Base-by-base conservation (phyloP, 1,140 invertebrate genomes). In the Drosophila arawakana region DNA sequence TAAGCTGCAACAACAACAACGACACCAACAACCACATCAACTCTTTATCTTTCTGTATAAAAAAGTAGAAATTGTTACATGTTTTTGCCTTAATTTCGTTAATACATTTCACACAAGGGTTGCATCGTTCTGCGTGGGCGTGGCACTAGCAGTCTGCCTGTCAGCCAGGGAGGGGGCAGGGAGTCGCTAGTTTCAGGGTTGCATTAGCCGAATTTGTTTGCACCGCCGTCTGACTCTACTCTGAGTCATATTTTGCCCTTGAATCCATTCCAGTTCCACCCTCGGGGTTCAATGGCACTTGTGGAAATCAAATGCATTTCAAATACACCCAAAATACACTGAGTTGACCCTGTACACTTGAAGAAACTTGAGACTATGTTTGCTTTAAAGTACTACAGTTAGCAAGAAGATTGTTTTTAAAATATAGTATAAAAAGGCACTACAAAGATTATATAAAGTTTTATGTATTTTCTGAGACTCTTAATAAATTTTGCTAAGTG, bases 1-100 rank as follows among this genome's bases (percentile, higher is more conserved):
- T 91, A 91, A 91, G 90, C 80, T 80, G 84, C 76, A 88, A 82
- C 69, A 73, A 57, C 49, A 84, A 82, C 62, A 80, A 76, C 50
- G 41, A 54, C 46, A 74, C 71, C 49, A 46, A 54, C 39, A 61
- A 50, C 49, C 37, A 78, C 60, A 66, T 30, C 25, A 47, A 57
- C 70, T 52, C 46, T 37, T 68, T 69, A 71, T 71, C 47, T 63
- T 11, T 57, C 47, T 21, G 50, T 34, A 2, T 4, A 37, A 34
- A 39, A 55, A 46, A 76, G 25, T 30, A 30, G 25, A 72, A 66
- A 76, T 58, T 61, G 50, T 84, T 76, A 84, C 81, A 78, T 79
- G 58, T 70, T 70, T 69, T 73, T 55, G 67, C 52, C 67, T 77
- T 73, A 76, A 82, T 82, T 86, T 77, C 34, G 77, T 86, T 77